Percentiles rank a stretch among this genome's conserved stretches.
Conservation (phyloP, 35 echinoderm and acorn worm genomes). For the Chiridota heheva region DNA sequence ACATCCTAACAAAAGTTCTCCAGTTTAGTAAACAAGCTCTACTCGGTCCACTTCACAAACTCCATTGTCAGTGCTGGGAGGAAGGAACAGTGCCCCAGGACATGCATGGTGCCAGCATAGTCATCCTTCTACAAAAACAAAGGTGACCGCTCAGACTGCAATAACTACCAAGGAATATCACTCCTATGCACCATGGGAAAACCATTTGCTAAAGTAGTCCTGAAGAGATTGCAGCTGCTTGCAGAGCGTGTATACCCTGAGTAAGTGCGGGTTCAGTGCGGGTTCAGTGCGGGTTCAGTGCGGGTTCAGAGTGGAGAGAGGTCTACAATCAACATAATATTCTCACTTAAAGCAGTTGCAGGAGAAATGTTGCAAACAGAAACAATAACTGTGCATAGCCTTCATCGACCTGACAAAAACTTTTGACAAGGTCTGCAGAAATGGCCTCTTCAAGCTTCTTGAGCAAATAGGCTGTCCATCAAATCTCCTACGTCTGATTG, state of each 20-base stretch:
- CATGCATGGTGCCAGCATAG: slow-evolving; percentile 49
- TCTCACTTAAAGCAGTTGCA: slow-evolving; percentile 30
- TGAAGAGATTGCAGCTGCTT: slow-evolving; percentile 41
- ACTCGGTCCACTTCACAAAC: slow-evolving; percentile 26
- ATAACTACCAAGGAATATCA: slow-evolving; percentile 58
- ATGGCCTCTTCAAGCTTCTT: slow-evolving; percentile 48
- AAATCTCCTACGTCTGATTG: slow-evolving; percentile 26
- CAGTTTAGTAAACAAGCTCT: slow-evolving; percentile 37
- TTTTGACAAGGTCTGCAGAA: slow-evolving; percentile 53
- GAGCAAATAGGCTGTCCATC: slow-evolving; percentile 50
- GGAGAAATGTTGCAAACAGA: slow-evolving; percentile 49
- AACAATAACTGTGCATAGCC: slow-evolving; percentile 33
- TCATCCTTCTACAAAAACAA: slow-evolving; percentile 68
- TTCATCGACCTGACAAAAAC: slow-evolving; percentile 75
- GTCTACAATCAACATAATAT: slow-evolving; percentile 48
- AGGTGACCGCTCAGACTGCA: slow-evolving; percentile 55
- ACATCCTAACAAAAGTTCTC: slow-evolving; percentile 41
- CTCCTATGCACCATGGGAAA: slow-evolving; percentile 60
- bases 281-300: no score
- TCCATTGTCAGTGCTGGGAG: slow-evolving; percentile 57
- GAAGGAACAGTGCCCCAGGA: slow-evolving; percentile 34
- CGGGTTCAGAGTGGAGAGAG: slow-evolving; percentile 53
- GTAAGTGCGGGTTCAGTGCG: no score
- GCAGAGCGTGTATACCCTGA: slow-evolving; percentile 66
- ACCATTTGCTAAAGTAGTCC: slow-evolving; percentile 47